Evolutionary conservation across 2,888 invertebrate species (phyloP).

Genomic region (Nephrotoma flavescens): DNA sequence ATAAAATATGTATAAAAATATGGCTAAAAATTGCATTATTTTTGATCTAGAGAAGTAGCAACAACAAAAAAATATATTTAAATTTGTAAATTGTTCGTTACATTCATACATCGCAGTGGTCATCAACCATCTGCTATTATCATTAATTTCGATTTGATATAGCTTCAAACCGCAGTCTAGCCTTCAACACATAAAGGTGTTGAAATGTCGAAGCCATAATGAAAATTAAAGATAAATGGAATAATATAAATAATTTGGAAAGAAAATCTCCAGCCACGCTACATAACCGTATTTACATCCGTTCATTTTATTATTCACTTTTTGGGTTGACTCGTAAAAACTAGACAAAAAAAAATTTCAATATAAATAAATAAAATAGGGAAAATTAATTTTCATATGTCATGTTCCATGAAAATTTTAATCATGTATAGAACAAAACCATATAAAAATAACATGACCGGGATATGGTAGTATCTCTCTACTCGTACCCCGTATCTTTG

Average conservation of each 20-base stretch:
- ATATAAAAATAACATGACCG: not conserved
- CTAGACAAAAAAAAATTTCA: not conserved
- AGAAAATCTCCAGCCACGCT: not conserved
- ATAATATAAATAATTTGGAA: not conserved
- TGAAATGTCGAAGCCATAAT: not conserved
- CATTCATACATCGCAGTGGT: not conserved
- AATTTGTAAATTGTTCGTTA: not conserved
- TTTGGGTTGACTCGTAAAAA: not conserved
- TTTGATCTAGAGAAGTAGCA: not conserved
- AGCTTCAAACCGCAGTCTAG: too few relatives aligned
- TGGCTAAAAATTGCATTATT: not conserved
- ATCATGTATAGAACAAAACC: not conserved
- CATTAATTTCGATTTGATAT: too few relatives aligned
- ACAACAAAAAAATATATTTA: not conserved
- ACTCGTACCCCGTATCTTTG: not conserved
- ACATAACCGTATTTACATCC: not conserved
- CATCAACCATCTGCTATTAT: too few relatives aligned
- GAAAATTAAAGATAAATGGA: not conserved
- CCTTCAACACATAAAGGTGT: too few relatives aligned
- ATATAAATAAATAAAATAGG: not conserved
- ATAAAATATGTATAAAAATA: not conserved
- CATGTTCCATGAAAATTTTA: not conserved
- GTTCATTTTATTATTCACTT: not conserved
- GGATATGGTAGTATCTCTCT: not conserved
- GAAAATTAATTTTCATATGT: not conserved